Evolutionary conservation across 2,113 vertebrate genomes (phyloP).

Genomic region (Macrotis lagotis): DNA sequence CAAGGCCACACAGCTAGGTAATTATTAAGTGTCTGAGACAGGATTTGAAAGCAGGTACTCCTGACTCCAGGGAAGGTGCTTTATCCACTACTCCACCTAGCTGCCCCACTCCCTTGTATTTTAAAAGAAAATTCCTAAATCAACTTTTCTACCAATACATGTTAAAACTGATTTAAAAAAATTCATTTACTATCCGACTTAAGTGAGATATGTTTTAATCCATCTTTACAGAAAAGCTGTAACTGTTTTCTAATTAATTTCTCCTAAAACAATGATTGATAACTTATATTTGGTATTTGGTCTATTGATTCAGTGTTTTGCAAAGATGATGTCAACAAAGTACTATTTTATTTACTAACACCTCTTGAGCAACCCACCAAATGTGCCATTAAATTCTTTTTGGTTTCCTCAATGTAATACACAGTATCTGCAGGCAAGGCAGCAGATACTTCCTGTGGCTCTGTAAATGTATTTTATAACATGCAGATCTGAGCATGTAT

Average conservation of each 20-base stretch:
- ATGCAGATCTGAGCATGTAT: not conserved
- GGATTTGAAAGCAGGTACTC: too few species aligned
- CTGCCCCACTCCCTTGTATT: not conserved
- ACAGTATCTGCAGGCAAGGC: conserved; percentile 18
- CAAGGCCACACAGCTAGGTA: too few species aligned
- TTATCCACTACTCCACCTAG: too few species aligned
- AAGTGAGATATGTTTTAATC: not conserved
- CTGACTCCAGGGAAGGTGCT: too few species aligned
- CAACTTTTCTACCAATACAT: not conserved
- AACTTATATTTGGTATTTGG: not conserved
- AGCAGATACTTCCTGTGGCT: not conserved
- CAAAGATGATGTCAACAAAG: conserved; percentile 21
- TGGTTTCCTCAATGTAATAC: conserved; percentile 19
- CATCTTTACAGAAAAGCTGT: conserved; percentile 12
- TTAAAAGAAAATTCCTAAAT: not conserved
- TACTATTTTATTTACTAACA: conserved; percentile 26
- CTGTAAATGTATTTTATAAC: conserved; percentile 3
- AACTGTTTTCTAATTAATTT: conserved; percentile 33
- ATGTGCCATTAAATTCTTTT: conserved; percentile 27
- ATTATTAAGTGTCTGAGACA: too few species aligned
- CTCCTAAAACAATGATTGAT: conserved; percentile 36
- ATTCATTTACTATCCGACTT: conserved; percentile 19
- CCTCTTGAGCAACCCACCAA: conserved; percentile 41
- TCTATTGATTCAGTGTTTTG: conserved; percentile 21
- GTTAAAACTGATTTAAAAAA: conserved; percentile 33